Base-by-base conservation (phyloP, 2,797 vertebrate species). In the Alauda arvensis region DNA sequence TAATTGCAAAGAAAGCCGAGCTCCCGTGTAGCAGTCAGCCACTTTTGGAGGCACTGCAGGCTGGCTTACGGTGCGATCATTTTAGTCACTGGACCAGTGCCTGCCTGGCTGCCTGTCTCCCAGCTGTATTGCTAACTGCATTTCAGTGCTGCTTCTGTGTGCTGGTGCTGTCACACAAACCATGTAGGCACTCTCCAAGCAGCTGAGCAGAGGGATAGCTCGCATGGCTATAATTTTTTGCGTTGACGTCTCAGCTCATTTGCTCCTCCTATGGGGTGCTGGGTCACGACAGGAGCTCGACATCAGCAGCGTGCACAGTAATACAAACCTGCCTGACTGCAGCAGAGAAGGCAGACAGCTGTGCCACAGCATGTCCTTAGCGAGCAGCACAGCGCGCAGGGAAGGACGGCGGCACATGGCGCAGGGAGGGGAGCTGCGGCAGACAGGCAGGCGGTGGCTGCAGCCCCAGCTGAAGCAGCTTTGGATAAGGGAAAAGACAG, bases 151-250 rank as follows among this genome's bases (percentile, higher is more conserved):
- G 94, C 97, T 93, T 89, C 96, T 92, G 94, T 96, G 87, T 15
- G 89, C 96, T 93, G 96, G 88, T 63, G 88, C 88, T 93, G 96
- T 95, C 94, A 96, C 96, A 97, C 97, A 93, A 96, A 97, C 97
- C 96, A 97, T 98, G 97, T 97, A 98, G 97, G 97, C 97, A 96
- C 97, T 97, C 97, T 96, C 95, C 94, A 80, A 96, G 98, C 97
- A 97, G 98, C 98, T 95, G 97, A 97, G 95, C 76, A 37, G 93
- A 95, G 94, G 95, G 95, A 89, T 91, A 93, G 93, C 96, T 96
- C 24, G 94, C 92, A 92, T 87, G 55, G 94, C 87, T 94, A 77
- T 86, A 80, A 92, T 93, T 95, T 95, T 95, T 92, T 52, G 92
- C 94, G 74, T 96, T 97, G 96, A 96, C 95, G 96, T 97, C 92